Evolutionary conservation across 1,140 invertebrate species (phyloP).

Genomic region (Neotoxoptera formosana): DNA sequence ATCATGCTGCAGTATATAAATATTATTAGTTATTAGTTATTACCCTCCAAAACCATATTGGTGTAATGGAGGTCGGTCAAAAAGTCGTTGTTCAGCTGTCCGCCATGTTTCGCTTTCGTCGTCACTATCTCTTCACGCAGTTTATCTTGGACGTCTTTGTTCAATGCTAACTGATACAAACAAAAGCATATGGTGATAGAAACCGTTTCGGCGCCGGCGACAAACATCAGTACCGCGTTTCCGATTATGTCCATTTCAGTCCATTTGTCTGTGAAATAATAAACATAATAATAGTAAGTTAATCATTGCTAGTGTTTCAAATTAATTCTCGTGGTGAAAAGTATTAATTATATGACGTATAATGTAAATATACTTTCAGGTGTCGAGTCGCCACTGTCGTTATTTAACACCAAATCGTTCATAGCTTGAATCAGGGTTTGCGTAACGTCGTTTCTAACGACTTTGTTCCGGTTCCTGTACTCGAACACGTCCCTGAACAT

Average conservation of each 20-base stretch:
- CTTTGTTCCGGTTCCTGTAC: constrained; percentile 58
- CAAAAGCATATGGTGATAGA: constrained; percentile 65
- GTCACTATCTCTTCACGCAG: constrained; percentile 68
- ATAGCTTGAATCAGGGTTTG: constrained; percentile 60
- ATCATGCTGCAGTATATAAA: too few species aligned
- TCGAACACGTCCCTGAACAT: constrained; percentile 60
- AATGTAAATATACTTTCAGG: background rate
- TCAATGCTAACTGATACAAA: constrained; percentile 65
- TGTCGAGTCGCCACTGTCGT: background rate
- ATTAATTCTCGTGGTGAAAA: background rate
- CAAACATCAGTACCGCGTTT: constrained; percentile 64
- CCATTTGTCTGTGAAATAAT: background rate
- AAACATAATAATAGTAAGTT: background rate
- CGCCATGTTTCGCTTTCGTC: constrained; percentile 63
- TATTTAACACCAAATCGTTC: background rate
- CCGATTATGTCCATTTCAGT: constrained; percentile 42
- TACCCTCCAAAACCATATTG: constrained; percentile 65
- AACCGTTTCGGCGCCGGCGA: constrained; percentile 70
- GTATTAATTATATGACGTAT: background rate
- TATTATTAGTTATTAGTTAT: background rate
- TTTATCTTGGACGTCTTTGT: constrained; percentile 68
- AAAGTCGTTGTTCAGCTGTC: constrained; percentile 66
- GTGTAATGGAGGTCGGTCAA: constrained; percentile 66
- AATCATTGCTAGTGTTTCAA: background rate
- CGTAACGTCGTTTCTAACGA: constrained; percentile 61